Percentiles rank a stretch among this genome's conserved stretches.
These are phyloP conservation scores for Cetonia aurata DNA, from an alignment of 2,888 invertebrate species.

Conservation along the genomic window DNA sequence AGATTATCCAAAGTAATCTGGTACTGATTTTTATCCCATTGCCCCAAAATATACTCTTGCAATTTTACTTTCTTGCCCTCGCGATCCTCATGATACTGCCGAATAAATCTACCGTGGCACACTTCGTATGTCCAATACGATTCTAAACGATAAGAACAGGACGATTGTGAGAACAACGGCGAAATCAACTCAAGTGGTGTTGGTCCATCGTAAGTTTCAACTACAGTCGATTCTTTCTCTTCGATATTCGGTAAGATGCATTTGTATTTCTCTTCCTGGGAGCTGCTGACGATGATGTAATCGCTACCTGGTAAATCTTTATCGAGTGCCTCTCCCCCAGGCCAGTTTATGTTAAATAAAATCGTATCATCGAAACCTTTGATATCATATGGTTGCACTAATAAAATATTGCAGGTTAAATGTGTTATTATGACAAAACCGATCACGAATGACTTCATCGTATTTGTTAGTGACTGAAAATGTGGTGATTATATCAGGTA, in stretches of 20 bases:
- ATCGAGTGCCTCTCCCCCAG: slow-evolving; percentile 66
- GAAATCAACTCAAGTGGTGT: slow-evolving; percentile 83
- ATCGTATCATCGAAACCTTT: slow-evolving; percentile 87
- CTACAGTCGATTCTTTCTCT: slow-evolving; percentile 69
- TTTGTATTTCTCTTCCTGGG: slow-evolving; percentile 85
- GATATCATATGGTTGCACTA: slow-evolving; percentile 69
- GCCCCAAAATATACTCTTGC: slow-evolving; percentile 89
- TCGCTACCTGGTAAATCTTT: slow-evolving; percentile 67
- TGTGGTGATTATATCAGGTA: slow-evolving; percentile 1
- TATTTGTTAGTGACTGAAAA: not conserved
- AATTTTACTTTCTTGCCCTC: slow-evolving; percentile 86
- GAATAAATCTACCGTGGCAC: slow-evolving; percentile 91
- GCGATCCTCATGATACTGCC: slow-evolving; percentile 96
- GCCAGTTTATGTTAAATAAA: slow-evolving; percentile 85
- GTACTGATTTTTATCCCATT: slow-evolving; percentile 78
- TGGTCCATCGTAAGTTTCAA: slow-evolving; percentile 78
- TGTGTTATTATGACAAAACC: slow-evolving; percentile 4
- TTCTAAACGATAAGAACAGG: slow-evolving; percentile 89
- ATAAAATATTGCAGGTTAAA: not conserved
- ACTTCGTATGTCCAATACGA: slow-evolving; percentile 97
- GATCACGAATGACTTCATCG: not conserved
- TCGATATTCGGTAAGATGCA: slow-evolving; percentile 82
- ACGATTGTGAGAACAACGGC: slow-evolving; percentile 79
- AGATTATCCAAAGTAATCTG: slow-evolving; percentile 70
- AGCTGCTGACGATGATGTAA: slow-evolving; percentile 77